These are phyloP conservation scores for Grammomys dolichurus DNA, from an alignment of 2,113 vertebrate species.

Conservation along the genomic window DNA sequence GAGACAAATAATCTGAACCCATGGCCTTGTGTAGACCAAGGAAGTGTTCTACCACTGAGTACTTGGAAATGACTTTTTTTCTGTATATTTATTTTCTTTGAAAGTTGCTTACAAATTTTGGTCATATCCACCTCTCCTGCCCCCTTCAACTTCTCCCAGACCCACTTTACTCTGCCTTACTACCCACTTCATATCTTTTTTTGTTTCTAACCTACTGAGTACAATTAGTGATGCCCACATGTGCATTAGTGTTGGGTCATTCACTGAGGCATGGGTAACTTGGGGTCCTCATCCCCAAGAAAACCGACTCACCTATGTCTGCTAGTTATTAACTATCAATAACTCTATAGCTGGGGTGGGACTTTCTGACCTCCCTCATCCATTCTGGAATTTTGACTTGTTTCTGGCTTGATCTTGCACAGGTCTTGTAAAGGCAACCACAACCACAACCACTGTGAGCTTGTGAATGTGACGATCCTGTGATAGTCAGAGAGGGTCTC, in stretches of 20 bases:
- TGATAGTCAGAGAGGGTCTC: not conserved
- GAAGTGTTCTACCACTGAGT: not conserved
- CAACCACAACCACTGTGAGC: not conserved
- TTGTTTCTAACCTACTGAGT: not conserved
- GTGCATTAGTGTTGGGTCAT: not conserved
- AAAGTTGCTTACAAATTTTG: not conserved
- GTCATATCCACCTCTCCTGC: not conserved
- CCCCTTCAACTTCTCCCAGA: not conserved
- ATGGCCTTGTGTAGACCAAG: not conserved
- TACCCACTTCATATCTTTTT: not conserved
- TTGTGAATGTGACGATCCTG: not conserved
- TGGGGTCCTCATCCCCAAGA: not conserved
- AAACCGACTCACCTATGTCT: not conserved
- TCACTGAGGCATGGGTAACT: not conserved
- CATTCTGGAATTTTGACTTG: not conserved
- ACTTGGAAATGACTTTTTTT: not conserved
- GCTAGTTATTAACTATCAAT: not conserved
- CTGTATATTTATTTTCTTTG: not conserved
- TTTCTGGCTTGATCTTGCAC: not conserved
- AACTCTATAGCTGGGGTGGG: not conserved
- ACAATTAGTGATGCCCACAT: not conserved
- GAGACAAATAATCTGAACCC: not conserved
- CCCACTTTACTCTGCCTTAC: not conserved
- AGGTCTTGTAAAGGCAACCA: not conserved
- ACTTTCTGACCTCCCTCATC: not conserved